Base-by-base conservation (phyloP, 2,888 invertebrate species). In the Meteorus colon region DNA sequence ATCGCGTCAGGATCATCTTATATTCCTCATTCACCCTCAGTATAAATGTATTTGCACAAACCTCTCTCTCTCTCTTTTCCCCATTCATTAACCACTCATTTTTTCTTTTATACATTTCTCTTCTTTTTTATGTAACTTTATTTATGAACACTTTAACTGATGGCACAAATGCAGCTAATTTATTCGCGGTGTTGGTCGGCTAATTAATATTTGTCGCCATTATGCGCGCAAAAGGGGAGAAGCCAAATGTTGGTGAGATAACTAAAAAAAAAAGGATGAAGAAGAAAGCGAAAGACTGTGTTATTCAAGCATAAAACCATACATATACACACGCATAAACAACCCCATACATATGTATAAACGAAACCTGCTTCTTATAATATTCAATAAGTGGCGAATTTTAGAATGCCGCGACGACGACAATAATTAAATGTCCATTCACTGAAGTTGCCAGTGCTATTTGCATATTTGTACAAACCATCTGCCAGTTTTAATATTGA, bases 191-290 rank as follows among this genome's bases (percentile, higher is more conserved):
- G 82, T 84, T 79, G 79, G 71, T 80, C 5, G 48, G 81, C 85
- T 86, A 87, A 88, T 88, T 88, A 88, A 88, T 89, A 88, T 86
- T 88, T 88, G 86, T 87, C 86, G 86, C 86, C 85, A 84, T 87
- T 85, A 84, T 78, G 80, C 80, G 76, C 60, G 55, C 12, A 60
- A 41, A 60, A 19, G 51, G 34, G 31, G 45, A 68, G 37, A n/a
- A 41, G 41, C 41, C 41, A 37, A 48, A 48, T 48, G 48, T 48
- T 29, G 63, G 41, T 62, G 55, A 31, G 19, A n/a, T 16, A 51
- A 16, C 24, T 27, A 12, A 60, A 62, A 72, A 62, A 72, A 72
- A 37, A 27, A 27, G 14, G 29, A n/a, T 31, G 27, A 37, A 37
- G 12, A 55, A 48, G n/a, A 41, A 8, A 41, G 41, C 41, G 8